Percentiles rank a stretch among this genome's conserved stretches.
Conservation (phyloP, 2,797 vertebrate species). For the Danio jaintianensis region DNA sequence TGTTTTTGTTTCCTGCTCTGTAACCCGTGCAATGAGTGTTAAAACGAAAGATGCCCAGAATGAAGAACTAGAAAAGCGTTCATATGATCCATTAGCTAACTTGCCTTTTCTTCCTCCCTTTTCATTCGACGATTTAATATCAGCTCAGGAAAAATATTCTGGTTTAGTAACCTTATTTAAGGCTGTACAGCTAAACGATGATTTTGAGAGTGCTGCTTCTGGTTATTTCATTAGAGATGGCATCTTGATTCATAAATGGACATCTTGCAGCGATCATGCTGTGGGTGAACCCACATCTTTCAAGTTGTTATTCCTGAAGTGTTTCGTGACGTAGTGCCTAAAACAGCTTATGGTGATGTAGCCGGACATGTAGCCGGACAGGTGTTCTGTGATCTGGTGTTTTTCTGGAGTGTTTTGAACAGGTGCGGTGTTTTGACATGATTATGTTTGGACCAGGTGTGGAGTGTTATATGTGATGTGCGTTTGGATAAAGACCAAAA, state of each 20-base stretch:
- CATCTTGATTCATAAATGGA: neutral
- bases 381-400: too few species aligned
- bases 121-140: neutral
- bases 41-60: too few species aligned
- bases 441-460: too few species aligned
- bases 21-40: too few species aligned
- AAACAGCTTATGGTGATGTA: too few species aligned
- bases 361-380: too few species aligned
- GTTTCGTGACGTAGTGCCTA: neutral
- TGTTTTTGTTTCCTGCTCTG: too few species aligned
- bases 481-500: too few species aligned
- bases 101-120: neutral
- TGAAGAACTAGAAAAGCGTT: neutral
- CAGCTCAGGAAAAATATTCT: neutral
- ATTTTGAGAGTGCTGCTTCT: neutral
- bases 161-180: neutral
- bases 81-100: neutral
- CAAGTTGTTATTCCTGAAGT: neutral
- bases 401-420: too few species aligned
- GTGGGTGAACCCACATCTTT: neutral
- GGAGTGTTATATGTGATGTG: too few species aligned
- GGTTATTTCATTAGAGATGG: neutral
- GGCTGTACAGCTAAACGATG: neutral
- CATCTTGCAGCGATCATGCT: neutral
- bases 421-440: too few species aligned